Base-by-base conservation (phyloP, 2,888 invertebrate species). In the Nemurella pictetii region DNA sequence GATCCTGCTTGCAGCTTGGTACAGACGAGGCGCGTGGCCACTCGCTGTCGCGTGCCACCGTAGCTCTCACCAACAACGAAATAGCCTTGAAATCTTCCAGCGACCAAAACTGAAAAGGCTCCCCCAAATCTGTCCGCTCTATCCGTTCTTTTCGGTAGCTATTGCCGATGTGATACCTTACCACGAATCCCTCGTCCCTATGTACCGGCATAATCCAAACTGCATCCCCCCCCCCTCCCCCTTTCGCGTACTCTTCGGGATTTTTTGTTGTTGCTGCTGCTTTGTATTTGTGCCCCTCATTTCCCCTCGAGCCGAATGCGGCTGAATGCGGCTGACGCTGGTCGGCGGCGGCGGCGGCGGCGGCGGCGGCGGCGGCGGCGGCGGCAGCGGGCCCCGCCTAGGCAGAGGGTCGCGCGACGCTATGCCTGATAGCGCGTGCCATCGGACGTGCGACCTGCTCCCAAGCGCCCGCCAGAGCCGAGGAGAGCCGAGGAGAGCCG, bases 281-380 rank as follows among this genome's bases (percentile, higher is more conserved):
- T 81, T 78, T 81, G 81, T 81, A 26, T 81, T 0, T 5, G 35
- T 91, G 89, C 90, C 90, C 89, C 89, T 90, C 89, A 91, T 91
- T 90, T 90, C 87, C 87, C 87, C 87, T 88, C 88, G 87, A 87
- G 87, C 88, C 89, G 89, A 90, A 91, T 90, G 90, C 55, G 91
- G 90, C 91, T 88, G 87, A 85, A n/a, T n/a, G n/a, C n/a, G n/a
- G n/a, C n/a, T n/a, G n/a, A n/a, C n/a, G n/a, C n/a, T n/a, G n/a
- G 89, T 90, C 89, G 89, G 89, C 55, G 20, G 9, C 55, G 55
- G 89, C 89, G 90, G 89, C 90, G 90, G 90, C 90, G 89, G 90
- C 73, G n/a, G 26, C 77, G 75, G 30, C 84, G 25, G 84, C 74
- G 27, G 27, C 32, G 73, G 20, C 75, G 5, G 81, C 2, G 78